Evolutionary conservation across 2,888 invertebrate genomes (phyloP), one percentile per base, ranked within the genome.

Genomic region (Serrognathus titanus): DNA sequence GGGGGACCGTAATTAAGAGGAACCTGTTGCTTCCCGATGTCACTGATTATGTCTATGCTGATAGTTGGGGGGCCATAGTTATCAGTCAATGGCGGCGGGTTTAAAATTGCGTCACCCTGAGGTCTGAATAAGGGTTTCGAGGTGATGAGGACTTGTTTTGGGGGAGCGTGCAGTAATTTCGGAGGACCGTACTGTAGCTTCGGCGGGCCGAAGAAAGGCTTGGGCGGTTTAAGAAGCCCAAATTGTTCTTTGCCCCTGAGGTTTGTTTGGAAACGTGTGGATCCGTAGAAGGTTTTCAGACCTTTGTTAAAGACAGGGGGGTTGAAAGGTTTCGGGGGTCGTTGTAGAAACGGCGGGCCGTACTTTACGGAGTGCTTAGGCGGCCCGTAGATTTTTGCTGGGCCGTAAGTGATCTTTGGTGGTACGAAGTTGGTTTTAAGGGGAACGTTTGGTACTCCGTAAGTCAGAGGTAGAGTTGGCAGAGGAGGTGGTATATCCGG

Each of bases 111-210:
- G 40, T 53, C 48, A 47, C 48, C 16, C 50, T 57, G 58, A 46
- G 59, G 58, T 47, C 61, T 54, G 54, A 60, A 54, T 50, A 59
- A 11, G 53, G 65, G 49, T 61, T 57, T 69, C 69, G 57, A 65
- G 16, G 48, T 46, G 40, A 56, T 39, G 38, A 55, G 53, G 62
- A 79, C 79, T 5, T 81, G 82, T 1, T 47, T 54, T 37, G 62
- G 64, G n/a, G 81, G 81, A 1, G 80, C 79, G 60, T 80, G 80
- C 6, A 73, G 69, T 1, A 75, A 76, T 64, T 80, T 81, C 1
- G 79, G 77, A 1, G 76, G 68, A 8, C 73, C 74, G 53, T 71
- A 75, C n/a, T 58, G 65, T 16, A 62, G 64, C 50, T 73, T 74
- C 2, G 73, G 74, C 20, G 71, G 72, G 1, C 70, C 71, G 45